Evolutionary conservation across 2,888 invertebrate genomes (phyloP), one percentile per base, ranked within the genome.

Genomic region (Tholera decimalis): DNA sequence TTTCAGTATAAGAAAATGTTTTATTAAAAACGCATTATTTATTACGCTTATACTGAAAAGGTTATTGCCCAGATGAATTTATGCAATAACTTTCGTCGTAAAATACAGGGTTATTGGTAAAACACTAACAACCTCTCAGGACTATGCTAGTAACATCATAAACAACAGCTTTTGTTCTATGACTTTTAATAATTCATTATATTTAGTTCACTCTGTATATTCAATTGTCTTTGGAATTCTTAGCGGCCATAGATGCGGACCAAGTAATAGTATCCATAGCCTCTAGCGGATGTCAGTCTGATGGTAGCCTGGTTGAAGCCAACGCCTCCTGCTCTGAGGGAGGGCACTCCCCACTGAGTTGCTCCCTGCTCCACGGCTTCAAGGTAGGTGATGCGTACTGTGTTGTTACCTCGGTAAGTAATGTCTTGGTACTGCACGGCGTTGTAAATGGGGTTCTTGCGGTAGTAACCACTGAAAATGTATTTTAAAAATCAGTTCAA

Each of bases 221-320:
- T 9, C 2, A 37, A 28, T 41, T 11, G 3, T 30, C 2, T 20
- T 26, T 22, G 6, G 1, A n/a, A 4, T 20, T 4, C 24, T 79
- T 85, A 91, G 39, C 85, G 89, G 24, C 93, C 93, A 89, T 90
- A 93, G 49, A 94, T 81, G 7, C 91, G 90, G 3, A 93, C 68
- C 0, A 83, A 68, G 64, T 92, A 94, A 65, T 94, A 87, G 56
- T 88, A 94, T 0, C 94, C 94, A 22, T 84, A 89, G 0, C 93
- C 90, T 3, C 85, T 82, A 0, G 85, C 82, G 0, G 92, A 85
- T 18, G 90, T 88, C 4, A 91, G 83, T n/a, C 93, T 80, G 2
- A 94, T 64, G 0, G 91, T 91, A 0, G 86, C 90, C 15, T 90
- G 89, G 62, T 80, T 89, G 33, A 76, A 67, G 0, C 88, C 87